Percentiles rank a stretch among this genome's conserved stretches.
Conservation (phyloP, 2,888 invertebrate species). For the Hyalella azteca region DNA sequence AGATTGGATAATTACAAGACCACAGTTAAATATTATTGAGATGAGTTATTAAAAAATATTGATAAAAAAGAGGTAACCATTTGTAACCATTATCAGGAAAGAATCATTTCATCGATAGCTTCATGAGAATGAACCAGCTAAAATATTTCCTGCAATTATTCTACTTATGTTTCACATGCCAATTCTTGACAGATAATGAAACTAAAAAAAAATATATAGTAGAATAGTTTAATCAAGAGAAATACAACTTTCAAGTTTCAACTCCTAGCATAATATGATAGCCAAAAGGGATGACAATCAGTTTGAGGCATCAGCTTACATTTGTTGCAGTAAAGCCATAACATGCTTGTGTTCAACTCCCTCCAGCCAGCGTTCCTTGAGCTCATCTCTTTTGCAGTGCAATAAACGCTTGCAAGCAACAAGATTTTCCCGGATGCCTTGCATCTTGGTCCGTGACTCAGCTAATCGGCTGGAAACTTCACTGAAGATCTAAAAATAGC, state of each 20-base stretch:
- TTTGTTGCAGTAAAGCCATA: conserved; percentile 84
- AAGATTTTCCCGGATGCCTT: conserved; percentile 67
- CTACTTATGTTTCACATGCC: no score
- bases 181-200: no score
- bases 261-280: no score
- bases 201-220: conserved; percentile 1
- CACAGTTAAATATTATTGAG: no score
- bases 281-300: no score
- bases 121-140: no score
- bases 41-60: no score
- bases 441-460: conserved; percentile 52
- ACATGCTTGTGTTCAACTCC: conserved; percentile 95
- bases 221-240: neutral
- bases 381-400: conserved; percentile 88
- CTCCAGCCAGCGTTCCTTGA: conserved; percentile 92
- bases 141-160: no score
- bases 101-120: no score
- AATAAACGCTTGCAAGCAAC: conserved; percentile 83
- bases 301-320: conserved; percentile 68
- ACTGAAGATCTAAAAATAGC: conserved; percentile 48
- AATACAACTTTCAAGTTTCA: conserved; percentile 20
- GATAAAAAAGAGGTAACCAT: no score
- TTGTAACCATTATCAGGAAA: no score
- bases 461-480: conserved; percentile 53
- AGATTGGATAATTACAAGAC: no score